Base-by-base conservation (phyloP, 2,888 invertebrate species). In the Carabus problematicus region DNA sequence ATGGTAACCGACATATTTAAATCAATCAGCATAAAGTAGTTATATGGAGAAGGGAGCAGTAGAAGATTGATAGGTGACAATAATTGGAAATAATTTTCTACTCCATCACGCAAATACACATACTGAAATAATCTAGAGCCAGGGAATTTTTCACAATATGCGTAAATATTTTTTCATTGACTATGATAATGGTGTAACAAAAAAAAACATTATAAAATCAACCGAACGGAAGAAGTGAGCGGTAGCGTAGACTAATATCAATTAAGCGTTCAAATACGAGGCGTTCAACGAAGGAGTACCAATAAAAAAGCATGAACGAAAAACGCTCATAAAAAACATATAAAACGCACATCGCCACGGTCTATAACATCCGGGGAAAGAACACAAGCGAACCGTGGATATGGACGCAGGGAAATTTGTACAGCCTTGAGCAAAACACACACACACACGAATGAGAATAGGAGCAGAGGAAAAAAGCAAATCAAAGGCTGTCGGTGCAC, bases 311-410 rank as follows among this genome's bases (percentile, higher is more conserved):
- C 39, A 14, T 39, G 45, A 41, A 42, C 64, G 56, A 55, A 63
- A 29, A 63, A 55, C 64, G n/a, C 56, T 64, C 64, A 64, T 64
- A 64, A 64, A 64, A 64, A 55, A 56, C 55, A 64, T 56, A 64
- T 64, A 64, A 64, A 64, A 64, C 54, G 63, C 55, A 64, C 64
- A 64, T 64, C 56, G 56, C 7, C 29, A 29, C 54, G 55, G 56
- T 56, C 64, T 40, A 64, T 64, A 55, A 55, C 56, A 45, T 45
- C 29, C 29, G 45, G 55, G 29, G 12, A n/a, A n/a, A n/a, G n/a
- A n/a, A 4, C 55, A 43, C 39, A 55, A 64, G 29, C 55, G 55
- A 52, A 55, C 54, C 55, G 29, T 29, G 29, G 29, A 29, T 29
- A 29, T 6, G 29, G 29, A 3, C 55, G 42, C 29, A 42, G 54